Evolutionary conservation across 2,888 invertebrate genomes (phyloP).

Genomic region (Dysmachus trigonus): DNA sequence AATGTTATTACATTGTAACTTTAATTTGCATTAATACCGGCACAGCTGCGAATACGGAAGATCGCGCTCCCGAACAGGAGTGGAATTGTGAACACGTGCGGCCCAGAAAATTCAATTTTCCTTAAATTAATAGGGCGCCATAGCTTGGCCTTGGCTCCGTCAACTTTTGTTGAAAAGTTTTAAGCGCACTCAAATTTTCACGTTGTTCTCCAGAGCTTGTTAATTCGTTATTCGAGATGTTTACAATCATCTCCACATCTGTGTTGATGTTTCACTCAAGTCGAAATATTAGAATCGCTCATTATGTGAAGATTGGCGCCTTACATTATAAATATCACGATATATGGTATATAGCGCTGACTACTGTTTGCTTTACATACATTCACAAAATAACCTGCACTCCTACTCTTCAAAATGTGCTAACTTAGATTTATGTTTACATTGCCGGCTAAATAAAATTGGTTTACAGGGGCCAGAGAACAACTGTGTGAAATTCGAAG

Average conservation of each 20-base stretch:
- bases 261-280: constrained; percentile 1
- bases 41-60: not conserved
- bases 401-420: not conserved
- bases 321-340: not conserved
- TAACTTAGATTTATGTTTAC: not conserved
- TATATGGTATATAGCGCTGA: not conserved
- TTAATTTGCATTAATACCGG: not conserved
- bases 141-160: not conserved
- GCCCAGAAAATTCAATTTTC: not conserved
- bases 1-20: not conserved
- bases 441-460: not conserved
- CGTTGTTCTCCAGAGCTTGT: not conserved
- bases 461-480: not conserved
- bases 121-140: not conserved
- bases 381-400: not conserved
- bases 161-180: not conserved
- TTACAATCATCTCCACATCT: constrained; percentile 17
- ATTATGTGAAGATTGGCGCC: not conserved
- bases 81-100: not conserved
- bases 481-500: not conserved
- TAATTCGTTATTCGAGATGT: not conserved
- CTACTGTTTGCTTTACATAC: not conserved
- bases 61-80: not conserved
- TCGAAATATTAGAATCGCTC: not conserved
- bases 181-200: not conserved